phyloP scores from a whole-genome alignment of 2,797 vertebrate genomes.

The Trachurus trachurus region DNA sequence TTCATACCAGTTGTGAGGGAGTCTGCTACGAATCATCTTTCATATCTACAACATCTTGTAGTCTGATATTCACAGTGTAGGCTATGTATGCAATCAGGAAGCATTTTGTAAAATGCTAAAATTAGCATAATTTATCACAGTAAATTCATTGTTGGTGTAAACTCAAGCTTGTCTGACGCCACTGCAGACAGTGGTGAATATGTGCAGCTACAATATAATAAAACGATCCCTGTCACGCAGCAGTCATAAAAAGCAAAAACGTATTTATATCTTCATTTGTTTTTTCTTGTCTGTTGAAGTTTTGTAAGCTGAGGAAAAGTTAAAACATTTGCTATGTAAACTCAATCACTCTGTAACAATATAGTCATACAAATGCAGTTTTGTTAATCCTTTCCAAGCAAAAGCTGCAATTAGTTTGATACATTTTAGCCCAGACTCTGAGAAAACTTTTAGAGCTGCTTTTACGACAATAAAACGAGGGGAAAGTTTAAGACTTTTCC shows the following conservation, averaged over 20 bases:
- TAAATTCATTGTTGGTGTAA: not conserved
- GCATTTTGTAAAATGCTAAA: not conserved
- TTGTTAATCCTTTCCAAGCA: constrained; percentile 17
- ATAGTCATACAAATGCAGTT: constrained; percentile 5
- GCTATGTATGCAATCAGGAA: not conserved
- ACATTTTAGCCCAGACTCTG: no score
- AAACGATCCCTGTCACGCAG: not conserved
- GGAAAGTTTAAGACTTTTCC: not conserved
- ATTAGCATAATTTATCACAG: not conserved
- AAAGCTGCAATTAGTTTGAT: not conserved
- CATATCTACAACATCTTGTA: not conserved
- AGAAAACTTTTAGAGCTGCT: not conserved
- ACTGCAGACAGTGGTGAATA: not conserved
- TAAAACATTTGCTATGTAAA: constrained; percentile 7
- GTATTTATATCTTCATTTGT: not conserved
- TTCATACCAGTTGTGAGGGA: constrained; percentile 21
- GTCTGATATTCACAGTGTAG: not conserved
- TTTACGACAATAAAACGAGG: not conserved
- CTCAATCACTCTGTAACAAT: constrained; percentile 25
- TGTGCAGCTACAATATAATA: constrained; percentile 21
- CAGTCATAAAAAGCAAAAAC: not conserved
- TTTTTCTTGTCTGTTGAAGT: not conserved
- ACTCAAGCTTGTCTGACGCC: not conserved
- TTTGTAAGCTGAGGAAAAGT: not conserved
- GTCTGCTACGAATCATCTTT: not conserved